These are phyloP conservation scores for Polyploca ridens DNA, from an alignment of 2,888 invertebrate genomes.

Conservation along the genomic window DNA sequence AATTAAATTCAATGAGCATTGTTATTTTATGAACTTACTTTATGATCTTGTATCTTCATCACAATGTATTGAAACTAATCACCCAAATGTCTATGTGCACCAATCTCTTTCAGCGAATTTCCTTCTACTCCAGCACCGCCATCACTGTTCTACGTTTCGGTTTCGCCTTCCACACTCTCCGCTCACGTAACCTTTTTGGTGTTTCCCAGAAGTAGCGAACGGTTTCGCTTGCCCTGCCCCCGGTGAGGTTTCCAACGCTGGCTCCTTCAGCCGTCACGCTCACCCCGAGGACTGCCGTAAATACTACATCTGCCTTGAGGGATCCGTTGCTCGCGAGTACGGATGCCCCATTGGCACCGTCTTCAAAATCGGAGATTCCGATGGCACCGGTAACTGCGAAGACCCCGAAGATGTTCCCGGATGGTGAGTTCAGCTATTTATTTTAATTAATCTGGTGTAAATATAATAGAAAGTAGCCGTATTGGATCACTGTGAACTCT, in stretches of 20 bases:
- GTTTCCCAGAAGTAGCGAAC: conserved; percentile 92
- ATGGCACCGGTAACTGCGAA: conserved; percentile 96
- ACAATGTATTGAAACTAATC: conserved; percentile 19
- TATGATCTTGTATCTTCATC: conserved; percentile 18
- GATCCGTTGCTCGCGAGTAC: conserved; percentile 93
- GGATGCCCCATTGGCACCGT: conserved; percentile 98
- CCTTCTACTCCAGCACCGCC: conserved; percentile 41
- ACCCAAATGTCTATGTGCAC: conserved; percentile 28
- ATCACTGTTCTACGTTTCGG: conserved; percentile 49
- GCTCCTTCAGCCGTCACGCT: conserved; percentile 97
- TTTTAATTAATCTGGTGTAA: not conserved
- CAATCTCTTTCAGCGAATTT: conserved; percentile 44
- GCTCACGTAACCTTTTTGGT: conserved; percentile 68
- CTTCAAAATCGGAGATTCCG: conserved; percentile 96
- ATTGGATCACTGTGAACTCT: conserved; percentile 25
- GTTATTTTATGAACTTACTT: conserved; percentile 16
- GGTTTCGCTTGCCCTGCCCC: conserved; percentile 94
- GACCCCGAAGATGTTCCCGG: conserved; percentile 98
- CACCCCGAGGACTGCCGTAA: conserved; percentile 98
- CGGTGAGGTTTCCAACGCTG: conserved; percentile 92
- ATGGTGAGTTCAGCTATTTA: conserved; percentile 88
- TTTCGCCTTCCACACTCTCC: conserved; percentile 59
- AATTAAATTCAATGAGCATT: not conserved
- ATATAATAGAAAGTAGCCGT: conserved; percentile 26
- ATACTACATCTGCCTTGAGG: conserved; percentile 97